Conservation (phyloP, 2,797 vertebrate genomes). For the Acanthis flammea region DNA sequence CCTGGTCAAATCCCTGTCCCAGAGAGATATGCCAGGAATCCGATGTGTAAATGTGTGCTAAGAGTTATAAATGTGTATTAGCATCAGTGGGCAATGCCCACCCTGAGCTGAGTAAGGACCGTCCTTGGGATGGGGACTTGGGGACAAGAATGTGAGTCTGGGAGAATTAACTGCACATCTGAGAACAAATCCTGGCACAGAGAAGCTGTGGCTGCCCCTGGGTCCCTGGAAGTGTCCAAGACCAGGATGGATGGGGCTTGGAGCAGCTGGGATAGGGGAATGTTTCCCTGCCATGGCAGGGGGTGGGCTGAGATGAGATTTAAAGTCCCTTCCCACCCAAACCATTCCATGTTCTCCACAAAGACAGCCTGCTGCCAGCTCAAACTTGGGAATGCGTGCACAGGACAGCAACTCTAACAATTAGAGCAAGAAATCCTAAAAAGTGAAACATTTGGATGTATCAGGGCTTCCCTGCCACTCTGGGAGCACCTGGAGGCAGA, state of each 20-base stretch:
- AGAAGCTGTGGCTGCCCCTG: neutral
- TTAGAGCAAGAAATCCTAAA: accelerated
- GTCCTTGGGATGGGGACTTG: neutral
- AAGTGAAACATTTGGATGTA: neutral
- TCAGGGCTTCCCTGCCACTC: accelerated
- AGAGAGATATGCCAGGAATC: neutral
- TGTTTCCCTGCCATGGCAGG: neutral
- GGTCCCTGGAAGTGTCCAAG: neutral
- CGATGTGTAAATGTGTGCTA: neutral
- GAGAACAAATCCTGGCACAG: neutral
- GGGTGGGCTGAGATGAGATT: accelerated
- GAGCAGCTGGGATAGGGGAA: accelerated
- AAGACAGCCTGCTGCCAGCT: neutral
- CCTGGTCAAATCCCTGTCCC: neutral
- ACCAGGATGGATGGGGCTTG: accelerated
- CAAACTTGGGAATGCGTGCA: accelerated
- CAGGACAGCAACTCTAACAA: neutral
- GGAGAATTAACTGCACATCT: neutral
- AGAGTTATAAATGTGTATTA: neutral
- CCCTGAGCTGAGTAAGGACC: accelerated
- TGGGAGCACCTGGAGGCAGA: accelerated
- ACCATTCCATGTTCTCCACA: neutral
- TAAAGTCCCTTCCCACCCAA: neutral
- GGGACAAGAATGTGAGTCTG: neutral
- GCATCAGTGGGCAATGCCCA: accelerated